Conservation (phyloP, 2,797 vertebrate genomes). For the Coracias cyanogaster region DNA sequence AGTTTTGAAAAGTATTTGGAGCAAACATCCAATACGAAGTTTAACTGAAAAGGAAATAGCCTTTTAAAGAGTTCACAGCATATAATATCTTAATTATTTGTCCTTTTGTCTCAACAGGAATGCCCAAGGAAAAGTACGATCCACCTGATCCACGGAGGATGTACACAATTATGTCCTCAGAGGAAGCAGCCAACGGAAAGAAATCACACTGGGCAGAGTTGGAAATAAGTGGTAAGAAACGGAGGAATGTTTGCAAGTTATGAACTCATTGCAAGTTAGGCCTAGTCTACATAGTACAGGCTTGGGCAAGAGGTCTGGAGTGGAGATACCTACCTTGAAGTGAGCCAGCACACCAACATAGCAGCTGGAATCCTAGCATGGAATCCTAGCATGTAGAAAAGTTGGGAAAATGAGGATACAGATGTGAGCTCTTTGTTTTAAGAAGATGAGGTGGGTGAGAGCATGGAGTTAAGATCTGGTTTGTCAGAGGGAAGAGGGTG, state of each 20-base stretch:
- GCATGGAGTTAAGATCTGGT: neutral
- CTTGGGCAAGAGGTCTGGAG: neutral
- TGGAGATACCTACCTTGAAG: neutral
- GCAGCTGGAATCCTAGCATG: neutral
- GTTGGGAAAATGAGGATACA: neutral
- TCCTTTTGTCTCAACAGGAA: constrained; percentile 86
- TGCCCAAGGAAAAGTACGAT: constrained; percentile 99
- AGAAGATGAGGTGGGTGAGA: neutral
- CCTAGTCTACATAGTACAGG: accelerated
- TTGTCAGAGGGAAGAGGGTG: neutral
- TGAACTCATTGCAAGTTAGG: neutral
- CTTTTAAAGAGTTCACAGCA: neutral
- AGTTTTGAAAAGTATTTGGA: neutral
- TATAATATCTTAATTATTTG: neutral
- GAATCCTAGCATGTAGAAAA: neutral
- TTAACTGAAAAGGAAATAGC: neutral
- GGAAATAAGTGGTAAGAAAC: constrained; percentile 95
- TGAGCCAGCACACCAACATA: too few species aligned
- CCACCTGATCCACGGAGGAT: constrained; percentile 98
- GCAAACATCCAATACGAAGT: accelerated
- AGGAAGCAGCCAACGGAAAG: constrained; percentile 97
- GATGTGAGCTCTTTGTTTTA: neutral
- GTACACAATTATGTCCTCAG: constrained; percentile 99
- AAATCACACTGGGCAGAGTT: constrained; percentile 99
- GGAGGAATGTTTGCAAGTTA: neutral